Conservation (phyloP, 2,113 vertebrate species). For the Hemicordylus capensis region DNA sequence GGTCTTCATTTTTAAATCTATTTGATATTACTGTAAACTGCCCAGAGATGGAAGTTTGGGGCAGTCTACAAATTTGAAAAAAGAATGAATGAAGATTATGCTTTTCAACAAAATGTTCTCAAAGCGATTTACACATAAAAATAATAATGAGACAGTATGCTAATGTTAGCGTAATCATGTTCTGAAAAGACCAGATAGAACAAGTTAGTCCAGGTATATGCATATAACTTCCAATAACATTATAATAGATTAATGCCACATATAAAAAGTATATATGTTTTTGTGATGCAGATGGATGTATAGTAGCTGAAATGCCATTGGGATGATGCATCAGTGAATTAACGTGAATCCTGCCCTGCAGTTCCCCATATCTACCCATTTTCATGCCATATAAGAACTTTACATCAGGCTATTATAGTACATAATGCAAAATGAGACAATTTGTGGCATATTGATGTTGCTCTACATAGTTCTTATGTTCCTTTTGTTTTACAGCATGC, state of each 20-base stretch:
- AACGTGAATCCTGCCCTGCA: not conserved
- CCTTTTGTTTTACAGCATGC: conserved; percentile 8
- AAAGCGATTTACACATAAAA: too few species aligned
- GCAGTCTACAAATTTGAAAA: too few species aligned
- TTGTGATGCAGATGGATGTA: not conserved
- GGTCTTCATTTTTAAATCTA: too few species aligned
- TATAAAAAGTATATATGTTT: not conserved
- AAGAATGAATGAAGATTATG: too few species aligned
- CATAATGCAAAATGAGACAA: not conserved
- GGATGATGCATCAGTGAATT: too few species aligned
- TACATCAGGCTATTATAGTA: not conserved
- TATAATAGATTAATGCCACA: not conserved
- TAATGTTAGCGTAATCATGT: not conserved
- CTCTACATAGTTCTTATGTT: too few species aligned
- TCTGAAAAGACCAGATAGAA: not conserved
- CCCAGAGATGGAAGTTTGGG: too few species aligned
- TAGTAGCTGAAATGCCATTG: not conserved
- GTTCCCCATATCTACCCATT: not conserved
- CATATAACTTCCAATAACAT: not conserved
- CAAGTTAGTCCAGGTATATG: not conserved
- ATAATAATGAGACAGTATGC: too few species aligned
- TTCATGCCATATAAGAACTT: too few species aligned
- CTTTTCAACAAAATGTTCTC: too few species aligned
- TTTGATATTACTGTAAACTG: too few species aligned
- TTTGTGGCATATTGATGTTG: not conserved